phyloP scores from a whole-genome alignment of 35 echinoderm and acorn worm species.

The Holothuria glaberrima region DNA sequence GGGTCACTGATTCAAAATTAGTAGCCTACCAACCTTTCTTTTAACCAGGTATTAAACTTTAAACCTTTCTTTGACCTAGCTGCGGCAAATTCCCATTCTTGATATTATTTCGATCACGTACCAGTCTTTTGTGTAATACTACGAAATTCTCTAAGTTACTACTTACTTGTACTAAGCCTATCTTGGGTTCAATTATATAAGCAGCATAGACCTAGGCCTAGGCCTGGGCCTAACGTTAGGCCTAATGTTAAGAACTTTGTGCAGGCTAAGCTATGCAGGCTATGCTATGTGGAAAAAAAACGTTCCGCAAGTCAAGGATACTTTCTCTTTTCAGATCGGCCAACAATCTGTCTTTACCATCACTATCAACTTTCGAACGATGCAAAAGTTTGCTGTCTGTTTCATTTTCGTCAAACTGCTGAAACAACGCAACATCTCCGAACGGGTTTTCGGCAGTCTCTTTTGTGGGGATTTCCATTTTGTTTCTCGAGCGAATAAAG shows the following conservation, averaged over 20 bases:
- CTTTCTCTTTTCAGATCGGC: conserved; percentile 18
- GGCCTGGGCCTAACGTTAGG: neutral
- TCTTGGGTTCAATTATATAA: neutral
- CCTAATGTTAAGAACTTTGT: neutral
- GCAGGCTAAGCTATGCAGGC: neutral
- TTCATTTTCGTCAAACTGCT: neutral
- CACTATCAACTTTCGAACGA: neutral
- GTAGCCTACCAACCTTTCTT: too few species aligned
- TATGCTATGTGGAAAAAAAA: neutral
- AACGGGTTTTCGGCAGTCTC: neutral
- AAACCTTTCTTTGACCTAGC: too few species aligned
- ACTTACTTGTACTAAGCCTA: neutral
- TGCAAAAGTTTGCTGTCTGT: neutral
- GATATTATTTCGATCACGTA: too few species aligned
- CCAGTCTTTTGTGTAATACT: too few species aligned
- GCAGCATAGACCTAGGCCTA: neutral
- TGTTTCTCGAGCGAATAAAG: too few species aligned
- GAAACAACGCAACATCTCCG: conserved; percentile 22
- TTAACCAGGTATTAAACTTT: too few species aligned
- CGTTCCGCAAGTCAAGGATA: conserved; percentile 3
- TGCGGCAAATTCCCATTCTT: too few species aligned
- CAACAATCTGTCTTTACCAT: neutral
- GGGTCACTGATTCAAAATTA: too few species aligned
- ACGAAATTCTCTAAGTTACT: too few species aligned
- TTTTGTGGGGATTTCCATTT: too few species aligned